phyloP scores from a whole-genome alignment of 2,113 vertebrate genomes.

The Rhagologus leucostigma region DNA sequence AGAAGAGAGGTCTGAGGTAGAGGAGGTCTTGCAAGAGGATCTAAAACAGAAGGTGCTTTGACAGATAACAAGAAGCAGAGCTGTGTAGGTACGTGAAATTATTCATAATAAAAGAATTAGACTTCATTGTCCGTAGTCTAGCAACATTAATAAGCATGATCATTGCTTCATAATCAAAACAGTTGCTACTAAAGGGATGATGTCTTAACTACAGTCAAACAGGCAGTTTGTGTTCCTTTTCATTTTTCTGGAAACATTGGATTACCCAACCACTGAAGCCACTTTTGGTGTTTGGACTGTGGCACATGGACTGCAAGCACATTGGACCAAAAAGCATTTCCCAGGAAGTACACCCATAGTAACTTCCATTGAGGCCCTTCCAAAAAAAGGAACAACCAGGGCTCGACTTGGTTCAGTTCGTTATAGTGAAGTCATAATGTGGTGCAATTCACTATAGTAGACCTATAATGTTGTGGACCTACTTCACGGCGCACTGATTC shows the following conservation, averaged over 20 bases:
- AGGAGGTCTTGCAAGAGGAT: not conserved
- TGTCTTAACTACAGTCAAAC: not conserved
- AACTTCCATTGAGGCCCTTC: not conserved
- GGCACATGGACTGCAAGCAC: not conserved
- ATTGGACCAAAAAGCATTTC: not conserved
- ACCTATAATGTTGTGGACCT: not conserved
- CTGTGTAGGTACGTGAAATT: not conserved
- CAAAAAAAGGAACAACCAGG: not conserved
- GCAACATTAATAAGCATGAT: not conserved
- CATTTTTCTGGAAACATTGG: not conserved
- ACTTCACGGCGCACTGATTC: not conserved
- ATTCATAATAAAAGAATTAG: not conserved
- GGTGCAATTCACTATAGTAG: not conserved
- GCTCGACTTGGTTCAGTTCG: not conserved
- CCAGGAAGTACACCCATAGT: not conserved
- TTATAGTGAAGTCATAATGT: not conserved
- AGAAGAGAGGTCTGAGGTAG: not conserved
- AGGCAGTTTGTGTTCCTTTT: not conserved
- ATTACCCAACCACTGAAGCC: not conserved
- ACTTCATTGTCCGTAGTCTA: not conserved
- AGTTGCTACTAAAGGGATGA: not conserved
- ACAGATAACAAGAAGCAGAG: constrained; percentile 32
- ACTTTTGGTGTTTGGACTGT: not conserved
- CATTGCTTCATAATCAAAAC: not conserved
- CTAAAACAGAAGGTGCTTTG: constrained; percentile 16